A percentile compares a stretch with the other conserved stretches of the same genome.
phyloP scores from a whole-genome alignment of 2,888 invertebrate species.

The Leptodirus hochenwartii region DNA sequence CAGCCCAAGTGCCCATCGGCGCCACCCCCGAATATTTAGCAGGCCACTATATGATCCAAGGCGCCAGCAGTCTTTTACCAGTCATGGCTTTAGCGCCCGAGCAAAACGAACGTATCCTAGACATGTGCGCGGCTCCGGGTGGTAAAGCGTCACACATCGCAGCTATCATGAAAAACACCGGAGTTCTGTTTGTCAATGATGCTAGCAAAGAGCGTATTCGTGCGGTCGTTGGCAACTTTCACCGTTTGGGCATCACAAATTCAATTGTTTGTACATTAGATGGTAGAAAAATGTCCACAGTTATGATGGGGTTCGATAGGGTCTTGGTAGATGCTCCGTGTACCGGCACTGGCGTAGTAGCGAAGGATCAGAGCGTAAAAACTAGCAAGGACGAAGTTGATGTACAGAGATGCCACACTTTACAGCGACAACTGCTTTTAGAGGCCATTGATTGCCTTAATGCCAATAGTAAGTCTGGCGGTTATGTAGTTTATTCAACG shows the following conservation, averaged over 20 bases:
- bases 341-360: slow-evolving; percentile 93
- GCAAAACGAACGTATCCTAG: slow-evolving; percentile 84
- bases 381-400: slow-evolving; percentile 78
- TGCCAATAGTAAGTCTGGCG: slow-evolving; percentile 65
- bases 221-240: slow-evolving; percentile 90
- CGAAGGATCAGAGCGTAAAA: slow-evolving; percentile 95
- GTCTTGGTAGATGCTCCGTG: slow-evolving; percentile 96
- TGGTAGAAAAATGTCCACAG: slow-evolving; percentile 39
- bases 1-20: slow-evolving; percentile 88
- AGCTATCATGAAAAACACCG: slow-evolving; percentile 96
- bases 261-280: slow-evolving; percentile 78
- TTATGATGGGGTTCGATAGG: slow-evolving; percentile 85
- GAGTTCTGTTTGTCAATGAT: slow-evolving; percentile 91
- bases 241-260: slow-evolving; percentile 90
- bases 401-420: slow-evolving; percentile 75
- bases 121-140: slow-evolving; percentile 97
- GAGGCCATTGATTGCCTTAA: slow-evolving; percentile 95
- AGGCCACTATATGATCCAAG: slow-evolving; percentile 93
- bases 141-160: slow-evolving; percentile 98
- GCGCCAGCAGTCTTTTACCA: slow-evolving; percentile 90
- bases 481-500: slow-evolving; percentile 94
- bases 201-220: slow-evolving; percentile 64
- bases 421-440: slow-evolving; percentile 81
- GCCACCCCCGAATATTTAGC: slow-evolving; percentile 98
- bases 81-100: slow-evolving; percentile 97